Base-by-base conservation (phyloP, 2,888 invertebrate species). In the Hyles lineata region DNA sequence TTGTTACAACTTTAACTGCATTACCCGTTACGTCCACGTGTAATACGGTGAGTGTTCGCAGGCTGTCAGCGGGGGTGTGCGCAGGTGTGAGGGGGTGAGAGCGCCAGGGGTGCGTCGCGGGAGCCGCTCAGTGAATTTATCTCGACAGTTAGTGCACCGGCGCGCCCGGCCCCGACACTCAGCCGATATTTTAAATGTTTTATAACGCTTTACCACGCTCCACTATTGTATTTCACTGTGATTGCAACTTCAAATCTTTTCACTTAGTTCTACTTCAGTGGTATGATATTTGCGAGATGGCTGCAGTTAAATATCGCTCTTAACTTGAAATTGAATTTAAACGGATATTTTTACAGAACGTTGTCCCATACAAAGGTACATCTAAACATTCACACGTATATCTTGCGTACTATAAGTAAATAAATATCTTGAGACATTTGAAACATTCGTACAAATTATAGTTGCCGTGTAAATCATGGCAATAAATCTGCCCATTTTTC, bases 111-210 rank as follows among this genome's bases (percentile, higher is more conserved):
- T 52, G 43, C 70, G 52, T 52, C 70, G 7, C 70, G 60, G 60
- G 60, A 60, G 60, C 60, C 60, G 60, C 60, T 71, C 21, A 21
- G 23, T 43, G 60, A 71, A 71, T 71, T 71, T 71, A 71, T 71
- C 60, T 35, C 43, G 70, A 70, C 70, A 70, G 59, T 70, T 23
- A 70, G 59, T 25, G 29, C 25, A 32, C 35, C 60, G 35, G 43
- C 21, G 35, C 17, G 60, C 52, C 29, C 62, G 32, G 69, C 55
- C 29, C 17, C 70, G 21, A 71, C 60, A 50, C 67, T 63, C 63
- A 63, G 21, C 15, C 43, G 67, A 63, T 21, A 63, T 63, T 63
- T 63, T 67, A 15, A 67, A 67, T 15, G 67, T 50, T 43, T 50
- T 63, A 32, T 35, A 63, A 23, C 67, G 50, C 15, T 55, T 55